Evolutionary conservation across 2,113 vertebrate species (phyloP), one percentile per base, ranked within the genome.

Genomic region (Petaurus breviceps): DNA sequence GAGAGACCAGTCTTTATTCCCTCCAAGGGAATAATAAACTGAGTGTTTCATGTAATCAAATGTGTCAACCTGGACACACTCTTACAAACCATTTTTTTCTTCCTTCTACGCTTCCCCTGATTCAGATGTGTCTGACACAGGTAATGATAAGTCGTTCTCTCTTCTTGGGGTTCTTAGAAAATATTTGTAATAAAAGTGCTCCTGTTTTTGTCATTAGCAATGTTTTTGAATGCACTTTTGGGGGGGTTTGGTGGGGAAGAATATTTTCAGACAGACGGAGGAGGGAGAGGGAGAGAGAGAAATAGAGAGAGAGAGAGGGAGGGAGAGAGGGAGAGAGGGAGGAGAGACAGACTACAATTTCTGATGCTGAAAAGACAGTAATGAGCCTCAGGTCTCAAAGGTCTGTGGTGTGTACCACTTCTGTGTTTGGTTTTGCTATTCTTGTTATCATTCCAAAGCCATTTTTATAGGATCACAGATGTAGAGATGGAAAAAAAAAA

Each of bases 81-180:
- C 97, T 98, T 94, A 97, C 92, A 94, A 95, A 96, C n/a, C 0
- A 95, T n/a, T 98, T 97, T 97, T 95, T 96, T 97, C 90, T 93
- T 98, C 98, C 98, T 95, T 98, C 95, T 97, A 98, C 97, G 97
- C 97, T 97, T 90, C 93, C 94, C 11, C 68, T 98, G 98, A 97
- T 46, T 98, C 98, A 99, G 99, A 99, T 3, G 99, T 98, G 91
- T 98, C 98, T 97, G 99, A 99, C 96, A 98, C 99, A 99, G 99
- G 99, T 99, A 99, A 99, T 50, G 89, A 92, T 93, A 94, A 53
- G 8, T 92, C 0, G 68, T 84, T 84, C 68, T 8, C 47, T 49
- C 19, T 96, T 93, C 50, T 7, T 5, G 37, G 46, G 47, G 89
- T 9, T 93, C 91, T 94, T 22, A 51, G 51, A 89, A 26, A 89